Conservation (phyloP, 2,888 invertebrate genomes). For the Epinotia brunnichana region DNA sequence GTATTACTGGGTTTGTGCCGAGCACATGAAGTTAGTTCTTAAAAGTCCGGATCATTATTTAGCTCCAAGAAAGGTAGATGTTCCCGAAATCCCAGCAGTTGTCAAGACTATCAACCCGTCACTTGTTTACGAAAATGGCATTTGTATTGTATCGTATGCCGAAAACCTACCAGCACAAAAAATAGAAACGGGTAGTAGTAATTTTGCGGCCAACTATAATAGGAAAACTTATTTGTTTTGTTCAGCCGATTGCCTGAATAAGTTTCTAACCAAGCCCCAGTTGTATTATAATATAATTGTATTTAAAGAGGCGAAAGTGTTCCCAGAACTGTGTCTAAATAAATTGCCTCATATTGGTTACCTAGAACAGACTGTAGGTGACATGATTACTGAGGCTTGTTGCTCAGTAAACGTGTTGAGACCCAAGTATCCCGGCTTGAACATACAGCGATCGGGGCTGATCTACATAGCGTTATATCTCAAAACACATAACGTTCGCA, state of each 20-base stretch:
- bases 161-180: conserved; percentile 78
- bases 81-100: conserved; percentile 82
- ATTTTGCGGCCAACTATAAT: conserved; percentile 77
- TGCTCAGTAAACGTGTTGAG: conserved; percentile 78
- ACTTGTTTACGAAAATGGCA: conserved; percentile 80
- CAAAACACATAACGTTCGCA: conserved; percentile 78
- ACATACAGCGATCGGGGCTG: conserved; percentile 76
- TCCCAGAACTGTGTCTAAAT: conserved; percentile 73
- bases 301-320: conserved; percentile 62
- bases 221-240: conserved; percentile 84
- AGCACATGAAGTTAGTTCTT: conserved; percentile 79
- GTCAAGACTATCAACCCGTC: conserved; percentile 68
- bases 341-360: conserved; percentile 84
- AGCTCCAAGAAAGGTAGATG: conserved; percentile 48
- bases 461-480: conserved; percentile 83
- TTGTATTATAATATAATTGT: conserved; percentile 78
- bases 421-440: conserved; percentile 85
- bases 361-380: conserved; percentile 84
- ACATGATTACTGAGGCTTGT: conserved; percentile 81
- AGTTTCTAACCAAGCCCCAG: conserved; percentile 80
- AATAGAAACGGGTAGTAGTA: conserved; percentile 70
- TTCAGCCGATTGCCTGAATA: conserved; percentile 72
- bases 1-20: conserved; percentile 85
- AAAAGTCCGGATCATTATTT: conserved; percentile 72
- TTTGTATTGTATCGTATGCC: conserved; percentile 85